Base-by-base conservation (phyloP, 1,140 invertebrate species). In the Oryzaephilus surinamensis region DNA sequence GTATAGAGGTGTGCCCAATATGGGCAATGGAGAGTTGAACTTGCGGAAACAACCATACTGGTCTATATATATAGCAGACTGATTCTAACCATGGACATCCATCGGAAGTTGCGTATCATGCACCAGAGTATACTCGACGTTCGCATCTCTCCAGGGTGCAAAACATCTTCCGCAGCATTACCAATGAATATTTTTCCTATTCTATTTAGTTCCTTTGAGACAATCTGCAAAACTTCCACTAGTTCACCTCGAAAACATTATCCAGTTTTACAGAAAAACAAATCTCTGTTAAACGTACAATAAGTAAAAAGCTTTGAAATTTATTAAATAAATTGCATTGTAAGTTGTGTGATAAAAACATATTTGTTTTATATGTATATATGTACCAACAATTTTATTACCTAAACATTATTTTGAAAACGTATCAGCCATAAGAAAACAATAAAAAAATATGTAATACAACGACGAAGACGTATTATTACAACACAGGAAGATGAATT, bases 41-140 rank as follows among this genome's bases (percentile, higher is more conserved):
- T n/a, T n/a, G n/a, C n/a, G n/a, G n/a, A n/a, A n/a, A n/a, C n/a
- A n/a, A n/a, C n/a, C n/a, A n/a, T n/a, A n/a, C n/a, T n/a, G n/a
- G n/a, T n/a, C n/a, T 12, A 21, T 21, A 14, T 6, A 36, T 36
- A 21, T 12, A 16, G 23, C 33, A 27, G 16, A 36, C 26, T 36
- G 23, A 36, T n/a, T 27, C 26, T 27, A 21, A 27, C 23, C 21
- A 36, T 36, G 28, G 28, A 21, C 28, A 26, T 21, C 6, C 33
- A 36, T 26, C n/a, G 33, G 33, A 36, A 36, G 33, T 36, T 36
- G 33, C 33, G 33, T 36, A 36, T 36, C 33, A 26, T 27, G 23
- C 33, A 36, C 28, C 33, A 26, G 23, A 15, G 33, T n/a, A n/a
- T n/a, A n/a, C 33, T 36, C 26, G 23, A 26, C 33, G 28, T 36